Evolutionary conservation across 2,113 vertebrate species (phyloP).

Genomic region (Gnathonemus longibarbis): DNA sequence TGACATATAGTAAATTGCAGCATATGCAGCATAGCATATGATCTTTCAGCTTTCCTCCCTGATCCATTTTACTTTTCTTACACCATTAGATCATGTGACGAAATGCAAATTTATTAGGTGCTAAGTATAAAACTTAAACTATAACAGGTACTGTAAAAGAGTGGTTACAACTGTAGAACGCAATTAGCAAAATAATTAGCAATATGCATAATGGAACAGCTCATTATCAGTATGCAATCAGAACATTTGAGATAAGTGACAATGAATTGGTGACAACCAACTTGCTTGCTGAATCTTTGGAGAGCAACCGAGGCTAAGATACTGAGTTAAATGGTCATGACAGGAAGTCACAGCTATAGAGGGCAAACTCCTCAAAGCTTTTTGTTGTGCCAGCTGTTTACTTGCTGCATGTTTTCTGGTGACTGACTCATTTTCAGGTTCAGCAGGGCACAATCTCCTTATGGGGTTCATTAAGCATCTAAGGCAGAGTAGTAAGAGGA

Average conservation of each 20-base stretch:
- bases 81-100: not conserved
- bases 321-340: not conserved
- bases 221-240: not conserved
- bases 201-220: not conserved
- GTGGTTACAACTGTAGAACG: not conserved
- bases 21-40: not conserved
- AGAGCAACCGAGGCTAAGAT: not conserved
- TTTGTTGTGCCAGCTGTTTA: not conserved
- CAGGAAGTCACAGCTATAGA: not conserved
- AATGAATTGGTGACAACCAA: not conserved
- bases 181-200: not conserved
- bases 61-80: not conserved
- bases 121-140: not conserved
- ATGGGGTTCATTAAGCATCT: constrained; percentile 10
- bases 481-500: constrained; percentile 8
- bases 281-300: not conserved
- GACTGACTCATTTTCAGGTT: not conserved
- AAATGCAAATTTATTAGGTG: not conserved
- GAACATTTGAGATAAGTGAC: not conserved
- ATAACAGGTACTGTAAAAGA: not conserved
- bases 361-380: not conserved
- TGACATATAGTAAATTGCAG: not conserved
- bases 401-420: not conserved
- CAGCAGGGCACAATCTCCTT: not conserved
- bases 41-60: not conserved